Base-by-base conservation (phyloP, 2,797 vertebrate species). In the Gambusia yucatana region DNA sequence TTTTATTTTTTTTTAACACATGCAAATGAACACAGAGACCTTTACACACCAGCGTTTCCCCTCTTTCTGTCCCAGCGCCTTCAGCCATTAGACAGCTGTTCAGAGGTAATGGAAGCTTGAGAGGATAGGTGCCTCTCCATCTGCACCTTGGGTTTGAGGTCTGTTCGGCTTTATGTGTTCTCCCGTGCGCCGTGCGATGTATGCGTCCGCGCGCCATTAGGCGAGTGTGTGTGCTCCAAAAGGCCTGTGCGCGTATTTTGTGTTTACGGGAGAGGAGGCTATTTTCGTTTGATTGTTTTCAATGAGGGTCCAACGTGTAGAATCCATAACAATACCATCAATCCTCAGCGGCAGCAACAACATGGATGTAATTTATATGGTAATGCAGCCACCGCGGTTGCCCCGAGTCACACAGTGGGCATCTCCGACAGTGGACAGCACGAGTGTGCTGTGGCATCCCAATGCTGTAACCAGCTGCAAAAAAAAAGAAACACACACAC, bases 351-450 rank as follows among this genome's bases (percentile, higher is more conserved):
- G 93, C 86, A 83, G 88, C 90, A 88, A 87, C 93, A 95, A 93
- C 93, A 91, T 89, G 87, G 90, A 94, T 94, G 94, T 95, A 93
- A 96, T 96, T 96, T 96, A 96, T 96, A 96, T 96, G 96, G 93
- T 96, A 96, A 96, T 96, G 92, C 82, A 79, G 79, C 84, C 86
- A 78, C 82, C 81, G 41, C 78, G 89, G 88, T 88, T 82, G 88
- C 91, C 89, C 89, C 75, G 78, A 91, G 92, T 91, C 92, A 92
- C 86, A 65, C 80, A 78, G 91, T 89, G 93, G 91, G 90, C 88
- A 86, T 92, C 92, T 90, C 80, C 88, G 92, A 94, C 91, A 90
- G 90, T 90, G 91, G 90, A 93, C 94, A 87, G 86, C 85, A 44
- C 8, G 77, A 39, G 81, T 84, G 78, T 83, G 84, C 82, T 47